Evolutionary conservation across 2,797 vertebrate genomes (phyloP).

Genomic region (Leptatherina wallacei): DNA sequence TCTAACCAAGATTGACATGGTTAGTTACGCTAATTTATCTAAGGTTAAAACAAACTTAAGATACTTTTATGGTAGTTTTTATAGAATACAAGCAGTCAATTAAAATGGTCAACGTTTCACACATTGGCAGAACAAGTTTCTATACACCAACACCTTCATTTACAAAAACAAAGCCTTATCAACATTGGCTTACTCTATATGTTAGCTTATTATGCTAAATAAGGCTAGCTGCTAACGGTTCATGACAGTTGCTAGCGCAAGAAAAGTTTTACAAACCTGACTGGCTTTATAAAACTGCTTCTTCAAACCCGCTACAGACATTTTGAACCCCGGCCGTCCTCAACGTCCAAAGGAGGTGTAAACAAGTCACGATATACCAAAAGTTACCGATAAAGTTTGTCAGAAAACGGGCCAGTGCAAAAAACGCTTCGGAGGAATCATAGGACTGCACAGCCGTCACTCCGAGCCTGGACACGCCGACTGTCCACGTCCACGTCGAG

Average conservation of each 20-base stretch:
- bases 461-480: constrained; percentile 74
- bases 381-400: constrained; percentile 51
- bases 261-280: constrained; percentile 88
- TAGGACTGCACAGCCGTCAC: constrained; percentile 69
- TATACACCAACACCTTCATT: constrained; percentile 1
- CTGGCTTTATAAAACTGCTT: constrained; percentile 99
- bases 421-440: constrained; percentile 52
- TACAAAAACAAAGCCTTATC: constrained; percentile 11
- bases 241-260: constrained; percentile 52
- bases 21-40: constrained; percentile 5
- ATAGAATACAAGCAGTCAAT: background rate
- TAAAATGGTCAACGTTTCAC: constrained; percentile 12
- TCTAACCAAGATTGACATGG: background rate
- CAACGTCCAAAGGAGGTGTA: constrained; percentile 41
- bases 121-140: background rate
- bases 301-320: constrained; percentile 97
- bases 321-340: constrained; percentile 76
- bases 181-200: constrained; percentile 22
- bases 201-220: constrained; percentile 65
- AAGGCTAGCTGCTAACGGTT: constrained; percentile 63
- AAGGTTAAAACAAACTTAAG: constrained; percentile 4
- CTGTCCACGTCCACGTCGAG: constrained; percentile 78
- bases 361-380: constrained; percentile 28
- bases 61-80: constrained; percentile 7
- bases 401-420: constrained; percentile 46